Evolutionary conservation across 2,888 invertebrate species (phyloP), one percentile per base, ranked within the genome.

Genomic region (Coelopa pilipes): DNA sequence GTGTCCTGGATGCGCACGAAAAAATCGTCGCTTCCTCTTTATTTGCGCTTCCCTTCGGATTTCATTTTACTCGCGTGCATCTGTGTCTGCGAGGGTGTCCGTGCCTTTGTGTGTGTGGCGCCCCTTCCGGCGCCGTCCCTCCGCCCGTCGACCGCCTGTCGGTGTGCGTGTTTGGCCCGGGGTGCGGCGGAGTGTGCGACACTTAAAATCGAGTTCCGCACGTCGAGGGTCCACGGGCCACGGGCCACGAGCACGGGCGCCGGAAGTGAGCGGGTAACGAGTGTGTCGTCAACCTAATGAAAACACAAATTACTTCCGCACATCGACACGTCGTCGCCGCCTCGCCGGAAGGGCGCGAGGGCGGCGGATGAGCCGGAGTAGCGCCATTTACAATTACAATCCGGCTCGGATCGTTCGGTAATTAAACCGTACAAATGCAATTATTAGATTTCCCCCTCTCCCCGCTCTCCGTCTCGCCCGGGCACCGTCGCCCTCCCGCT

Each of bases 251-350:
- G 65, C 13, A 65, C 7, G 12, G 45, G 50, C 13, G 59, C 59
- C 19, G 17, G 3, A 4, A 34, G 55, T 19, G 55, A 21, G 46
- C 12, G 45, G 10, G 47, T 34, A 34, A 55, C 19, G 59, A 13
- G 70, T 78, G 77, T 79, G 81, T 76, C 80, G 79, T 80, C 80
- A 82, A 81, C 80, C 82, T 83, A 84, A 84, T 84, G 84, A 84
- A 84, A 84, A 83, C 80, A 82, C 83, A 83, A 84, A 84, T 84
- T 84, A 83, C 83, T 83, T 83, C 83, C 84, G 83, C 82, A 82
- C 81, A 83, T 82, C 83, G 84, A 81, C 84, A 84, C 83, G 82
- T 82, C 80, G 79, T 79, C 73, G 76, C 2, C 50, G 21, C 34
- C 15, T 62, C 19, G 19, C 50, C 13, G 15, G 19, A 70, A 47